A percentile compares a stretch with the other conserved stretches of the same genome.
phyloP scores from a whole-genome alignment of 23 tunicate genomes.

The Halocynthia roretzi region DNA sequence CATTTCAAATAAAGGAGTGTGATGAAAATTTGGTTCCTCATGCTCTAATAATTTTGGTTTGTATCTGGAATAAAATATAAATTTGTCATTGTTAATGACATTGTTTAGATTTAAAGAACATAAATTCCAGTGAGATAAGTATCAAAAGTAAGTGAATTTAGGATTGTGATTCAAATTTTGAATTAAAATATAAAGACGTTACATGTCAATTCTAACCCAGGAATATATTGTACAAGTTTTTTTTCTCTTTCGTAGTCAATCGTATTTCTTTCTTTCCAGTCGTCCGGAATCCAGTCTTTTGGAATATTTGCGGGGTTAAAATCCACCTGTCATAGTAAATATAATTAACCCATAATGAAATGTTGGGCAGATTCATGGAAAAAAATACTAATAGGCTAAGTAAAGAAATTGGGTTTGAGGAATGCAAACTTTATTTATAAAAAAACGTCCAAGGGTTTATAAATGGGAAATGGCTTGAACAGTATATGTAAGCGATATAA shows the following conservation, averaged over 20 bases:
- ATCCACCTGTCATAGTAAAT: slow-evolving; percentile 27
- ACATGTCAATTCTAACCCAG: slow-evolving; percentile 39
- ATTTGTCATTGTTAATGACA: neutral
- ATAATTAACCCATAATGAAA: neutral
- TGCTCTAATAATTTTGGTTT: slow-evolving; percentile 34
- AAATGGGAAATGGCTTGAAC: no score
- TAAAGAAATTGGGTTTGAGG: no score
- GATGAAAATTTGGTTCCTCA: slow-evolving; percentile 51
- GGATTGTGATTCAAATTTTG: no score
- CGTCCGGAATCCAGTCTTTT: slow-evolving; percentile 79
- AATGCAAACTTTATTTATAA: no score
- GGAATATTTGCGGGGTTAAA: slow-evolving; percentile 87
- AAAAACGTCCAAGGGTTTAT: no score
- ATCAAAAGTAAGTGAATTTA: no score
- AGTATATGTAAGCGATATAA: no score
- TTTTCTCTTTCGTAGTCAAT: slow-evolving; percentile 64
- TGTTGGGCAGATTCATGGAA: neutral
- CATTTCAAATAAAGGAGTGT: slow-evolving; percentile 20
- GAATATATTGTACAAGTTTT: slow-evolving; percentile 69
- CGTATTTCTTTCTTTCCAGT: slow-evolving; percentile 45
- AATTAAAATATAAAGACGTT: no score
- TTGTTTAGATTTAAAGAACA: neutral
- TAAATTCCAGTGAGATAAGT: no score
- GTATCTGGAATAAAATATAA: slow-evolving; percentile 17
- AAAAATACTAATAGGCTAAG: no score